These are phyloP conservation scores for Sarcophaga variegata DNA, from an alignment of 2,888 invertebrate species.

Conservation along the genomic window DNA sequence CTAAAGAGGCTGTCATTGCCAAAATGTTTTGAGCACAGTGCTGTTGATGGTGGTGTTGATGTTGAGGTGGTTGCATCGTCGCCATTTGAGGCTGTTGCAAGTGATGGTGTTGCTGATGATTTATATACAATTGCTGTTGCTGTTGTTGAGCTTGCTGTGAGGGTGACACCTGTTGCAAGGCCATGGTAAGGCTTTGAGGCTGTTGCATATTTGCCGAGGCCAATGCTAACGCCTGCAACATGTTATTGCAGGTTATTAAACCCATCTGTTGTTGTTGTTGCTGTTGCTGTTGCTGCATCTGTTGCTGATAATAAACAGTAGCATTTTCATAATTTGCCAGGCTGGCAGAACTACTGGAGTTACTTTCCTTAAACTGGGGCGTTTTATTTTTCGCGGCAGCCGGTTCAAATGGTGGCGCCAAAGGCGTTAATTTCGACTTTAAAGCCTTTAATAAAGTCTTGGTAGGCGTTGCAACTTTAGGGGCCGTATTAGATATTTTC, in stretches of 20 bases:
- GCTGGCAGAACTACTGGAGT: slow-evolving; percentile 41
- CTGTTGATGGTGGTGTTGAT: slow-evolving; percentile 72
- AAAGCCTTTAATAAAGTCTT: slow-evolving; percentile 74
- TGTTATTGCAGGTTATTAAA: slow-evolving; percentile 61
- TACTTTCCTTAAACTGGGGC: slow-evolving; percentile 53
- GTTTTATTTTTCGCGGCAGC: slow-evolving; percentile 70
- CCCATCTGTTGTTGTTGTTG: slow-evolving; percentile 67
- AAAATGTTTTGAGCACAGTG: slow-evolving; percentile 76
- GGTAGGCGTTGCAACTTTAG: slow-evolving; percentile 18
- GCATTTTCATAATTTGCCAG: slow-evolving; percentile 75
- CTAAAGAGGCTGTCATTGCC: slow-evolving; percentile 50
- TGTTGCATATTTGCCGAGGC: slow-evolving; percentile 44
- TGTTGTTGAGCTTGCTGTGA: slow-evolving; percentile 68
- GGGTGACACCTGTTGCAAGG: slow-evolving; percentile 71
- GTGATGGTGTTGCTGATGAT: slow-evolving; percentile 38
- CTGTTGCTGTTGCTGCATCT: slow-evolving; percentile 69
- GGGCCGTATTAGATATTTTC: neutral
- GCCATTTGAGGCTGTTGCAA: slow-evolving; percentile 54
- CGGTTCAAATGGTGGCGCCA: slow-evolving; percentile 78
- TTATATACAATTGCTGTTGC: slow-evolving; percentile 57
- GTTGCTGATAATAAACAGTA: slow-evolving; percentile 75
- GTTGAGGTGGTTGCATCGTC: slow-evolving; percentile 53
- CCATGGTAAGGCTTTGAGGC: slow-evolving; percentile 62
- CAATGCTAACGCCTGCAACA: slow-evolving; percentile 61
- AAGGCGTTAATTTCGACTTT: slow-evolving; percentile 77